Evolutionary conservation across 2,797 vertebrate species (phyloP).

Genomic region (Eulemur mongoz): DNA sequence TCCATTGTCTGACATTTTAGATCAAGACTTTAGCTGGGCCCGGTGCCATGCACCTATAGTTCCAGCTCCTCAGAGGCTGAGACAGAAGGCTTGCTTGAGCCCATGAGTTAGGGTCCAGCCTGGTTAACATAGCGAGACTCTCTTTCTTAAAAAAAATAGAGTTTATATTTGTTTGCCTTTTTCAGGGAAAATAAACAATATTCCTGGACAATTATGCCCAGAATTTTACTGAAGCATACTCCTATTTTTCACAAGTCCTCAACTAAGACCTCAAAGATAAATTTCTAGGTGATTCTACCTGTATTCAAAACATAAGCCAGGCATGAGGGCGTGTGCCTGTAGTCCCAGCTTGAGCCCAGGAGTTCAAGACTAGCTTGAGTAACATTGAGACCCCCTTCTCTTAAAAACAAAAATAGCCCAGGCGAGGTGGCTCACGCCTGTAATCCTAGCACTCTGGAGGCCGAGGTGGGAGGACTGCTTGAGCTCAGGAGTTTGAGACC

Average conservation of each 20-base stretch:
- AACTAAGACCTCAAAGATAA: neutral
- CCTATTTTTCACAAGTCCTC: neutral
- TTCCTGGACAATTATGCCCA: neutral
- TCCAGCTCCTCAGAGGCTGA: no score
- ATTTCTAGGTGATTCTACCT: neutral
- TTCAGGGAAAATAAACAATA: neutral
- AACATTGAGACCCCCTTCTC: neutral
- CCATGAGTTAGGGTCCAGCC: no score
- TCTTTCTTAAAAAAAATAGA: no score
- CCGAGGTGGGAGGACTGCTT: no score
- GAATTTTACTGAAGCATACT: neutral
- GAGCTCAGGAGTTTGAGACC: no score
- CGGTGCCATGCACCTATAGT: no score
- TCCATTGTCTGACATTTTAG: neutral
- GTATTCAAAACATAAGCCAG: neutral
- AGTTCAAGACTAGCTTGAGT: neutral
- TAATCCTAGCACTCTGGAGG: no score
- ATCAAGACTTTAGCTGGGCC: neutral
- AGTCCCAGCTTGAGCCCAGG: neutral
- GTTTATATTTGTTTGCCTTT: neutral
- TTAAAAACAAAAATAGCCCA: neutral
- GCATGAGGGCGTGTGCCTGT: neutral
- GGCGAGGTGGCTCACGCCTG: no score
- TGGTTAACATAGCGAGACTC: no score
- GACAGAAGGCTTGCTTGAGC: no score